Evolutionary conservation across 2,888 invertebrate species (phyloP), one percentile per base, ranked within the genome.

Genomic region (Chloromyia formosa): DNA sequence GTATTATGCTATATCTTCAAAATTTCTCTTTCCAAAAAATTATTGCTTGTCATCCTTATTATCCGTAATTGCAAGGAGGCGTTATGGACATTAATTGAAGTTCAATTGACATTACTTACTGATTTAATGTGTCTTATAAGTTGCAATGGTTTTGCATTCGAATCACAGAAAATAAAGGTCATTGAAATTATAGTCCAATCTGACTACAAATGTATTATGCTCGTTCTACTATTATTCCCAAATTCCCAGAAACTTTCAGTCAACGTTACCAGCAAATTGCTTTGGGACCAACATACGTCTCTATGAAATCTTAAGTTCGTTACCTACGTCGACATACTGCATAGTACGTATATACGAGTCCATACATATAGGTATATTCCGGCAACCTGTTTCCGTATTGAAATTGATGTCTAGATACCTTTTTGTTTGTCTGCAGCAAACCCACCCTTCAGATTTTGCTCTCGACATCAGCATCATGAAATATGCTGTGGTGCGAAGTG

Each of bases 231-330:
- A 69, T 23, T 16, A 69, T 23, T 69, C 68, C 68, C 68, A n/a
- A 69, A 69, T 7, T 69, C 68, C 68, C 68, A 12, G 22, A 27
- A 49, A 69, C 53, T 69, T 27, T 69, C 53, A 69, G 53, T 69
- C 68, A 69, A 69, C 54, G 54, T 22, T 69, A 18, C n/a, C 54
- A 69, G 1, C 27, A 49, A 66, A 66, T 69, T 69, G 68, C 68
- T 53, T 12, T 53, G 68, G 35, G 68, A 69, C 54, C 23, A 23
- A 16, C 27, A 35, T 35, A 35, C 27, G 27, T 7, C 7, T 1
- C 27, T 22, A n/a, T 60, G 35, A 16, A 35, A 27, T 54, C 68
- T 23, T 12, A n/a, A 53, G 27, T 69, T 69, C 54, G 54, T 69
- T 69, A 54, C 16, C 3, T 49, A n/a, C 54, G 22, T n/a, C 27